Evolutionary conservation across 2,113 vertebrate genomes (phyloP).

Genomic region (Indicator indicator): DNA sequence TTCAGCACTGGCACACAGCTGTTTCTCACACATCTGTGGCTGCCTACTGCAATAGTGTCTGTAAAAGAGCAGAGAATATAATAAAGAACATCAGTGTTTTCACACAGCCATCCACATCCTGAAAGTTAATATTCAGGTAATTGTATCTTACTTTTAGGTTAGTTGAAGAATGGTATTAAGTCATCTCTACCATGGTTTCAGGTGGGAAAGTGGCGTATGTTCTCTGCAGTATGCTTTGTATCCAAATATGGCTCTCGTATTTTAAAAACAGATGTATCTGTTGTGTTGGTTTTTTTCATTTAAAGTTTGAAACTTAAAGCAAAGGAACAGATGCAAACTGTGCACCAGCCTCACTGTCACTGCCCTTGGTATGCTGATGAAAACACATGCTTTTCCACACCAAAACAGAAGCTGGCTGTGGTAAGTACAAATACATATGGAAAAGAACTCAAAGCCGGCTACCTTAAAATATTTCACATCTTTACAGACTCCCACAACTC

Average conservation of each 20-base stretch:
- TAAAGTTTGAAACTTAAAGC: background rate
- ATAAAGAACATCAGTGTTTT: background rate
- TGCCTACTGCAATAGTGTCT: background rate
- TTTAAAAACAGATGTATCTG: background rate
- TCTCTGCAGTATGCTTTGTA: background rate
- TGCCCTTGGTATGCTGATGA: background rate
- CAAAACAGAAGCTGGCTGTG: background rate
- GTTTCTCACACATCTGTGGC: background rate
- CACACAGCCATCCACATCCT: background rate
- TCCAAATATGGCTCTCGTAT: background rate
- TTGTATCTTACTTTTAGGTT: background rate
- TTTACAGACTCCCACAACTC: background rate
- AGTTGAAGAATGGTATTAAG: background rate
- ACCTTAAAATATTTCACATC: background rate
- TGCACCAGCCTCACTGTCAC: background rate
- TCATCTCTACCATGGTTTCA: background rate
- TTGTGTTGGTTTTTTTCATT: background rate
- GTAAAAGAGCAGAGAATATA: background rate
- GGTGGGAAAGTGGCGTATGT: background rate
- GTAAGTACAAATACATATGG: background rate
- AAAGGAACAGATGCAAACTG: background rate
- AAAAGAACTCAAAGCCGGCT: background rate
- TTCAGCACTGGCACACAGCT: rapidly evolving
- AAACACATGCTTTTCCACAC: background rate
- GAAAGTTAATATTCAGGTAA: constrained; percentile 13